A percentile compares a stretch with the other conserved stretches of the same genome.
Evolutionary conservation across 2,888 invertebrate species (phyloP).

Genomic region (Erebia aethiops): DNA sequence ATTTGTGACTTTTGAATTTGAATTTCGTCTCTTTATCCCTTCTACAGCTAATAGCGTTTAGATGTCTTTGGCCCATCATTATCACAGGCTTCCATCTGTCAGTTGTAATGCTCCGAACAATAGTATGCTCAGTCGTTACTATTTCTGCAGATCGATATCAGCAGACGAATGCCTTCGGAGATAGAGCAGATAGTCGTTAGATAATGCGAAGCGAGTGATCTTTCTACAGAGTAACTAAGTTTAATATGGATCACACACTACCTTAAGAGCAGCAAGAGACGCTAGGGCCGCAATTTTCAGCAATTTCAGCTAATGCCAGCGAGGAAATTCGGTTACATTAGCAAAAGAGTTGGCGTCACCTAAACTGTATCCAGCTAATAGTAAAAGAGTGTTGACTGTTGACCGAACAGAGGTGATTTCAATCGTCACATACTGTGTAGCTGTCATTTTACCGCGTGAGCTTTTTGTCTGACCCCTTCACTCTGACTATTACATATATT

Average conservation of each 20-base stretch:
- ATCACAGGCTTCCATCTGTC: constrained; percentile 49
- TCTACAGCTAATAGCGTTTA: neutral
- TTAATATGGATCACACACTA: neutral
- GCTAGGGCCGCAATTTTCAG: neutral
- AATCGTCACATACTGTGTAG: too few relatives aligned
- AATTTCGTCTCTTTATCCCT: neutral
- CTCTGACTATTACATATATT: too few relatives aligned
- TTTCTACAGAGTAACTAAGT: constrained; percentile 43
- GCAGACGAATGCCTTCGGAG: constrained; percentile 44
- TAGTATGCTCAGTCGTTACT: constrained; percentile 43
- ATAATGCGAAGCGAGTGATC: constrained; percentile 39
- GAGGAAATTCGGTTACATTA: too few relatives aligned
- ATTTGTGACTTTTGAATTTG: too few relatives aligned
- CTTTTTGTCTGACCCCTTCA: too few relatives aligned
- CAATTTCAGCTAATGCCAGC: too few relatives aligned
- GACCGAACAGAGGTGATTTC: too few relatives aligned
- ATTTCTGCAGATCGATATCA: constrained; percentile 44
- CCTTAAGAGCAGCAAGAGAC: neutral
- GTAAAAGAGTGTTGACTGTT: too few relatives aligned
- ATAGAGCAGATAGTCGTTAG: constrained; percentile 44
- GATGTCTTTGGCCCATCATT: constrained; percentile 42
- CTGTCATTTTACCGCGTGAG: too few relatives aligned
- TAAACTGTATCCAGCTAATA: too few relatives aligned
- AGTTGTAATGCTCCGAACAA: constrained; percentile 55
- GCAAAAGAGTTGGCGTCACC: too few relatives aligned